These are phyloP conservation scores for Decapterus maruadsi DNA, from an alignment of 2,797 vertebrate species.

Conservation along the genomic window DNA sequence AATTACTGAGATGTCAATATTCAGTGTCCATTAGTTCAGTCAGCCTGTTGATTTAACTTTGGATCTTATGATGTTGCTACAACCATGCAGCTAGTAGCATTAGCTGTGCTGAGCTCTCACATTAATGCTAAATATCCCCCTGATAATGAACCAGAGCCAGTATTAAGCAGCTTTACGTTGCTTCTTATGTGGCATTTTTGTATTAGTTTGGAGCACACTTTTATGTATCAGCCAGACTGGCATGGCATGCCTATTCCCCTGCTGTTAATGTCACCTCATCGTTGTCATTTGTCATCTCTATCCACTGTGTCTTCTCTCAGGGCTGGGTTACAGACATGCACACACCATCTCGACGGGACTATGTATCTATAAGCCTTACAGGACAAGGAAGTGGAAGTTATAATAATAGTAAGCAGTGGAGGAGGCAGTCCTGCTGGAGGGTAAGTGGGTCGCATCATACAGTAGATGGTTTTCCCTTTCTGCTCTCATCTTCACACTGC, in stretches of 20 bases:
- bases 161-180: not conserved
- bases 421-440: slow-evolving; percentile 92
- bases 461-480: not conserved
- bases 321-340: slow-evolving; percentile 83
- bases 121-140: not conserved
- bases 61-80: not conserved
- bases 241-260: not conserved
- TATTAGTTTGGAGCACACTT: not conserved
- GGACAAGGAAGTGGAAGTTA: slow-evolving; percentile 77
- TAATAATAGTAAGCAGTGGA: slow-evolving; percentile 90
- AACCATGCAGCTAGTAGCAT: not conserved
- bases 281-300: not conserved
- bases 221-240: not conserved
- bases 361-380: slow-evolving; percentile 89
- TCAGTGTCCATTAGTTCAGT: not conserved
- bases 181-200: not conserved
- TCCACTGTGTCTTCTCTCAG: slow-evolving; percentile 46
- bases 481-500: not conserved
- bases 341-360: slow-evolving; percentile 85
- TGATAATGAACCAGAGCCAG: not conserved
- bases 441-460: slow-evolving; percentile 73
- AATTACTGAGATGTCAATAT: too few relatives aligned
- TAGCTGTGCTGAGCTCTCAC: not conserved
- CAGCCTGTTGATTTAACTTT: slow-evolving; percentile 47
- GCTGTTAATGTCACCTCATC: not conserved